These are phyloP conservation scores for Thamnophis sirtalis DNA, from an alignment of 2,113 vertebrate species.

Conservation along the genomic window DNA sequence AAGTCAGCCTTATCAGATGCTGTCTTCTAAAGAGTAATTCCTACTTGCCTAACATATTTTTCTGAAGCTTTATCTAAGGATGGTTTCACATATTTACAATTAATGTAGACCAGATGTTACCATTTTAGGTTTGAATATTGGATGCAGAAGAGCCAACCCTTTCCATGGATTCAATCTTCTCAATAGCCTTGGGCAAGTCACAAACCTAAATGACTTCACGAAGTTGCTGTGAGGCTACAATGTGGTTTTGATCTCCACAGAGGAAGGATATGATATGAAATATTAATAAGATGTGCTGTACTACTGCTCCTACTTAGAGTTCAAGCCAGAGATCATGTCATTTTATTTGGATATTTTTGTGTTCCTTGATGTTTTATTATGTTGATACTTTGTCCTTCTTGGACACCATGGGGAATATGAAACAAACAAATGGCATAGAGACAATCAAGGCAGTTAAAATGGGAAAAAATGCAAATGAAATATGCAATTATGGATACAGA, in stretches of 20 bases:
- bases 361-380: not conserved
- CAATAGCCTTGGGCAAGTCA: not conserved
- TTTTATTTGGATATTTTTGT: not conserved
- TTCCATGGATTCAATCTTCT: not conserved
- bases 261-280: not conserved
- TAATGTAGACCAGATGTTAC: not conserved
- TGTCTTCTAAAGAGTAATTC: not conserved
- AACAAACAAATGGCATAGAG: not conserved
- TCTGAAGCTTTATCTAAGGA: fast-evolving
- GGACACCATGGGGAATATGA: not conserved
- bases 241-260: not conserved
- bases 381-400: not conserved
- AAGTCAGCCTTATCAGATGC: not conserved
- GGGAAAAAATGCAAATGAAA: not conserved
- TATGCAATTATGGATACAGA: not conserved
- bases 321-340: not conserved
- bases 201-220: not conserved
- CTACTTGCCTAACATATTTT: not conserved
- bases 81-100: not conserved
- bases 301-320: not conserved
- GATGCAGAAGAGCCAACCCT: not conserved
- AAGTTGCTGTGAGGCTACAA: not conserved
- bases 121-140: not conserved
- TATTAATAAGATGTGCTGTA: not conserved
- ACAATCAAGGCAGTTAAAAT: not conserved